Percentiles rank a stretch among this genome's conserved stretches.
phyloP scores from a whole-genome alignment of 2,888 invertebrate genomes.

The Ectemnius cavifrons region DNA sequence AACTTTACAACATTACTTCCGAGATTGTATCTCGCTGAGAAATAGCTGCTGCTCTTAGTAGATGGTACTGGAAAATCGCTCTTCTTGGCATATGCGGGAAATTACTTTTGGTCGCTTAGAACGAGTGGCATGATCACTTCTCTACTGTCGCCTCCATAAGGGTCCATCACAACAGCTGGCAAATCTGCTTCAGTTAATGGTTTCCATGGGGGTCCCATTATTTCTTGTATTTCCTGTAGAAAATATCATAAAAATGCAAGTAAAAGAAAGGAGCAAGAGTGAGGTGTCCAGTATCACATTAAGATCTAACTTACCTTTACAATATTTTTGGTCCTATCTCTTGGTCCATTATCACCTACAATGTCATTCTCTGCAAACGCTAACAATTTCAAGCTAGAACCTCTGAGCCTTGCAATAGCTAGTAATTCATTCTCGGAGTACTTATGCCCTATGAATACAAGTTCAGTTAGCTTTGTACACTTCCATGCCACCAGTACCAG shows the following conservation, averaged over 20 bases:
- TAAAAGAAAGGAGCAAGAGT: not conserved
- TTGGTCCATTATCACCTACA: conserved; percentile 61
- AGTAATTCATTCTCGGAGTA: conserved; percentile 83
- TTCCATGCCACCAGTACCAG: conserved; percentile 84
- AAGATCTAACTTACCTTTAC: conserved; percentile 63
- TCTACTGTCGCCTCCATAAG: conserved; percentile 80
- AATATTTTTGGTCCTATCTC: conserved; percentile 62
- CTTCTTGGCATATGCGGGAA: conserved; percentile 35
- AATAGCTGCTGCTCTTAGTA: conserved; percentile 50
- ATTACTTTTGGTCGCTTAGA: conserved; percentile 79
- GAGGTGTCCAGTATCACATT: not conserved
- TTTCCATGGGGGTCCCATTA: conserved; percentile 81
- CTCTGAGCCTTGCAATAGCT: conserved; percentile 83
- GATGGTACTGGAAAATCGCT: conserved; percentile 51
- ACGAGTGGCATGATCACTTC: conserved; percentile 82
- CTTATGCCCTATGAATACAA: conserved; percentile 81
- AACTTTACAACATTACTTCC: conserved; percentile 61
- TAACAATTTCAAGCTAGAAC: conserved; percentile 79
- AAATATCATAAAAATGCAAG: conserved; percentile 11
- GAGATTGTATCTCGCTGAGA: conserved; percentile 56
- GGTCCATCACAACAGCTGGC: conserved; percentile 80
- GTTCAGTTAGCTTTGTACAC: conserved; percentile 81
- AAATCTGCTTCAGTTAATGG: conserved; percentile 79
- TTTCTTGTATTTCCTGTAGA: conserved; percentile 80
- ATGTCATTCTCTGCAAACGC: conserved; percentile 81